phyloP scores from a whole-genome alignment of 2,888 invertebrate genomes.

The Tyria jacobaeae region DNA sequence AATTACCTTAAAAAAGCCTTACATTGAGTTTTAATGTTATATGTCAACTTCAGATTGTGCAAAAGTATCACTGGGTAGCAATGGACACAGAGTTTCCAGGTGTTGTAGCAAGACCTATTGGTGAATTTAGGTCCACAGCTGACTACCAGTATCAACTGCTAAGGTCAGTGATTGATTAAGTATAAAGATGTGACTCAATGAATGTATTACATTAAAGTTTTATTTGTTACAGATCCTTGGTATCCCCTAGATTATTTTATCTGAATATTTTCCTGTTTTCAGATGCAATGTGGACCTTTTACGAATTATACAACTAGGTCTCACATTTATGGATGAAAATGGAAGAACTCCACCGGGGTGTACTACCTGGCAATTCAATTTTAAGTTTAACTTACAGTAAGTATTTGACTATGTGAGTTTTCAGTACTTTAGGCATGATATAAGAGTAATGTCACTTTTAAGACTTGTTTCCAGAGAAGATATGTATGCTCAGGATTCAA shows the following conservation, averaged over 20 bases:
- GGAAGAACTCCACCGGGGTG: slow-evolving; percentile 97
- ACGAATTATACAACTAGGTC: slow-evolving; percentile 97
- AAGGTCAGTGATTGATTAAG: slow-evolving; percentile 72
- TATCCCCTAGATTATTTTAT: too few species aligned
- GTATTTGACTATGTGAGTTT: slow-evolving; percentile 55
- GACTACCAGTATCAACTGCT: slow-evolving; percentile 98
- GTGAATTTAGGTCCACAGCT: slow-evolving; percentile 96
- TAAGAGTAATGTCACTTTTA: slow-evolving; percentile 28
- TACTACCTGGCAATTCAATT: slow-evolving; percentile 99
- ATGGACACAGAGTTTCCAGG: slow-evolving; percentile 99
- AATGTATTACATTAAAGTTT: too few species aligned
- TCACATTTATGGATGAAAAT: slow-evolving; percentile 99
- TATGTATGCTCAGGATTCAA: slow-evolving; percentile 99
- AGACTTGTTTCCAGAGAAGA: slow-evolving; percentile 90
- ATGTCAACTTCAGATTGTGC: slow-evolving; percentile 87
- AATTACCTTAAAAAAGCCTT: too few species aligned
- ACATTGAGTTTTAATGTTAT: background rate
- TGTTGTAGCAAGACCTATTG: slow-evolving; percentile 98
- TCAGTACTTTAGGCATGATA: slow-evolving; percentile 13
- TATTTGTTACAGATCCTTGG: too few species aligned
- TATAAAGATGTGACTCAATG: background rate
- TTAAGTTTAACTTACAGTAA: slow-evolving; percentile 99
- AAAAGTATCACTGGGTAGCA: slow-evolving; percentile 94
- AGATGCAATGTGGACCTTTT: slow-evolving; percentile 98
- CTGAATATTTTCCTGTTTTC: slow-evolving; percentile 44